A percentile compares a stretch with the other conserved stretches of the same genome.
These are phyloP conservation scores for Lepidurus packardi DNA, from an alignment of 1,140 invertebrate species.

Conservation along the genomic window DNA sequence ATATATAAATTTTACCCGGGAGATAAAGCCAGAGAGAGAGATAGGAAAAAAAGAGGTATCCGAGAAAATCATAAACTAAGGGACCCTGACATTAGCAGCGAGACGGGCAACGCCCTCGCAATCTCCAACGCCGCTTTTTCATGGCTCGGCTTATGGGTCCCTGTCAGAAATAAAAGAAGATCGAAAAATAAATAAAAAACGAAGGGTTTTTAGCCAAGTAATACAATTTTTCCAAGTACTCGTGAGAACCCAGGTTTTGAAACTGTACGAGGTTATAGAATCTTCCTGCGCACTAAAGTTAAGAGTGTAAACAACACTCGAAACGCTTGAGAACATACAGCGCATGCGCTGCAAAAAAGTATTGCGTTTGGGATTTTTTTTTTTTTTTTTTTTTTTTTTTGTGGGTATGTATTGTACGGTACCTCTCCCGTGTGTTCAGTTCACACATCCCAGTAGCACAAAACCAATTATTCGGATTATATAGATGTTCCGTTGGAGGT, in stretches of 20 bases:
- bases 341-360: not conserved
- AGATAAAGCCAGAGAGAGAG: not conserved
- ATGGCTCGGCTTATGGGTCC: constrained; percentile 20
- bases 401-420: too few species aligned
- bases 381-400: too few species aligned
- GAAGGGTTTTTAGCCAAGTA: constrained; percentile 1
- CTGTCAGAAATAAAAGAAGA: constrained; percentile 15
- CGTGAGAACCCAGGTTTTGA: not conserved
- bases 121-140: constrained; percentile 17
- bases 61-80: constrained; percentile 19
- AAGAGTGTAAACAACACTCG: not conserved
- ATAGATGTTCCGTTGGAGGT: not conserved
- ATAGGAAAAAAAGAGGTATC: constrained; percentile 11
- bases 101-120: constrained; percentile 16
- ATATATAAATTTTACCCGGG: not conserved
- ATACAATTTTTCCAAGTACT: constrained; percentile 15
- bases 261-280: not conserved
- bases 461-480: not conserved
- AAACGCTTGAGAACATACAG: not conserved
- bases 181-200: not conserved
- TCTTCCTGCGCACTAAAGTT: not conserved
- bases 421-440: too few species aligned
- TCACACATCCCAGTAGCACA: too few species aligned
- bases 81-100: constrained; percentile 17
- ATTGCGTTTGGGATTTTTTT: too few species aligned